Percentiles rank a stretch among this genome's conserved stretches.
Evolutionary conservation across 2,888 invertebrate species (phyloP).

Genomic region (Spisula subtruncata): DNA sequence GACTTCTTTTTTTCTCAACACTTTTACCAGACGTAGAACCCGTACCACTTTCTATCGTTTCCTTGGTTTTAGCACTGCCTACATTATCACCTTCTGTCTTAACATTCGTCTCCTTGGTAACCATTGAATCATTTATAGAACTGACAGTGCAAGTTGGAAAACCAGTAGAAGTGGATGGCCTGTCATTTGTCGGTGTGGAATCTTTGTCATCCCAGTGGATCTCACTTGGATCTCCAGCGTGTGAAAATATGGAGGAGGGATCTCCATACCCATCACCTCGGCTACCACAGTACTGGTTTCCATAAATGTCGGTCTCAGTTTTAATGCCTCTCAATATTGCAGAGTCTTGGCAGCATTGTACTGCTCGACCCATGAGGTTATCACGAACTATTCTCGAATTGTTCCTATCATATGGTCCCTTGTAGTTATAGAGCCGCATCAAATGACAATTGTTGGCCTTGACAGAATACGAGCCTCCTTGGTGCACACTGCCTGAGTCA

Average conservation of each 20-base stretch:
- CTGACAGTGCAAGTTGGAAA: not conserved
- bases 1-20: not conserved
- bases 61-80: not conserved
- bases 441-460: no score
- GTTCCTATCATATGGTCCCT: not conserved
- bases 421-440: conserved; percentile 18
- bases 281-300: not conserved
- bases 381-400: not conserved
- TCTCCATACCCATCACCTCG: conserved; percentile 27
- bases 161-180: not conserved
- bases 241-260: conserved; percentile 36
- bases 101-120: not conserved
- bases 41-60: not conserved
- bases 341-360: not conserved
- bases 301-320: conserved; percentile 23
- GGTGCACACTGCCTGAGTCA: no score
- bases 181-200: not conserved
- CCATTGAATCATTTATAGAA: not conserved
- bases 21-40: not conserved
- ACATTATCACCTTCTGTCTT: not conserved
- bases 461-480: no score
- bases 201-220: not conserved
- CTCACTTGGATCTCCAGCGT: conserved; percentile 16
- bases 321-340: conserved; percentile 12
- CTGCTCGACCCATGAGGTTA: not conserved